Conservation (phyloP, 1,140 invertebrate genomes). For the Scaptomyza pallida region DNA sequence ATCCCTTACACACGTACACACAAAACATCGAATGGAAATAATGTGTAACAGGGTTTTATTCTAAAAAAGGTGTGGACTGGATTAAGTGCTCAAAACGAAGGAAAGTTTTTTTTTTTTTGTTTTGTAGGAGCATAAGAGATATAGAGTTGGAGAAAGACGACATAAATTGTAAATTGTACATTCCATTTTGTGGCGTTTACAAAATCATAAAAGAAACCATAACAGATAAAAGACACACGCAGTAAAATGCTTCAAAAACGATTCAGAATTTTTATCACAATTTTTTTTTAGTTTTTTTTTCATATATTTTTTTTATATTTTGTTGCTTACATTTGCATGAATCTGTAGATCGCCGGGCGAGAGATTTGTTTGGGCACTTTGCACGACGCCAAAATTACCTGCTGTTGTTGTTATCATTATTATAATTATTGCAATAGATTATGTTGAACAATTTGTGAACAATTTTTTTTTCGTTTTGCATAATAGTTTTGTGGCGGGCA, state of each 20-base stretch:
- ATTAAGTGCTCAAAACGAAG: conserved; percentile 55
- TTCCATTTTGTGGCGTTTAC: conserved; percentile 37
- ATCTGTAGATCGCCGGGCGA: conserved; percentile 83
- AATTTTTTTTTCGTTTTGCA: conserved; percentile 42
- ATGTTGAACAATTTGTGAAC: conserved; percentile 20
- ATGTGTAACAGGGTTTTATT: conserved; percentile 46
- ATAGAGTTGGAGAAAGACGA: conserved; percentile 37
- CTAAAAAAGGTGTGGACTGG: conserved; percentile 33
- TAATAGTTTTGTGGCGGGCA: conserved; percentile 49
- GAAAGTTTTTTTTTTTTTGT: conserved; percentile 42
- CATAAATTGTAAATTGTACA: conserved; percentile 55
- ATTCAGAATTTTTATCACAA: conserved; percentile 37
- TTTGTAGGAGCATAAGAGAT: conserved; percentile 43
- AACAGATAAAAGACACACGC: conserved; percentile 64
- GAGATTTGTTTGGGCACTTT: conserved; percentile 73
- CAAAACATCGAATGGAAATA: conserved; percentile 42
- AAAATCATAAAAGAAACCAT: conserved; percentile 39
- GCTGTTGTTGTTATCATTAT: conserved; percentile 58
- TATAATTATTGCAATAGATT: conserved; percentile 31
- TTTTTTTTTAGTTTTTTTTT: conserved; percentile 32
- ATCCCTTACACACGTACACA: conserved; percentile 5
- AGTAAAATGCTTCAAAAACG: conserved; percentile 45
- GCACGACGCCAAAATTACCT: conserved; percentile 81
- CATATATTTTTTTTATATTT: conserved; percentile 30
- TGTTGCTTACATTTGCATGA: conserved; percentile 83